Conservation (phyloP, 2,888 invertebrate genomes). For the Lasioglossum lativentre region DNA sequence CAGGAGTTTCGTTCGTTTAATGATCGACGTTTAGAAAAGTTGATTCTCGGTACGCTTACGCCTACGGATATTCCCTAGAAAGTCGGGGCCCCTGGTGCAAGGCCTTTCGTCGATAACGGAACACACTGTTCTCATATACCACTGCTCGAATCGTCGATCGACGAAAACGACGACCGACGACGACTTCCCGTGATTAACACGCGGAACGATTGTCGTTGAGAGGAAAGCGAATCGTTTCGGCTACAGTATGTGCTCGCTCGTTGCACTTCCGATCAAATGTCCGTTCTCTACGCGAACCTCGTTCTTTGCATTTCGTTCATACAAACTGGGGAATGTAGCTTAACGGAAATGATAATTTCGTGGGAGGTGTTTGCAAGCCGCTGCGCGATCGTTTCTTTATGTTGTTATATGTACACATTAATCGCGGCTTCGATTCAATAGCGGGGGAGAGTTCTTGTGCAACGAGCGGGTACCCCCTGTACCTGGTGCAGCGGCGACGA, state of each 20-base stretch:
- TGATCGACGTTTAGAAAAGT: constrained; percentile 45
- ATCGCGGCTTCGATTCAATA: background rate
- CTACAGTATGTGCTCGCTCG: background rate
- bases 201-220: constrained; percentile 33
- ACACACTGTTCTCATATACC: constrained; percentile 34
- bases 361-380: too few species aligned
- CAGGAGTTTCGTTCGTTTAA: constrained; percentile 18
- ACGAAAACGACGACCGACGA: constrained; percentile 4
- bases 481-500: background rate
- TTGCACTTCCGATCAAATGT: background rate
- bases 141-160: constrained; percentile 5
- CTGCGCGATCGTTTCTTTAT: background rate
- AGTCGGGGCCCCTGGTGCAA: constrained; percentile 16
- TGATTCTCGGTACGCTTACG: constrained; percentile 30
- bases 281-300: too few species aligned
- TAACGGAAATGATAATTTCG: too few species aligned
- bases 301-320: too few species aligned
- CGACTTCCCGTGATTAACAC: background rate
- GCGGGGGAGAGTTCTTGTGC: background rate
- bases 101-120: constrained; percentile 22
- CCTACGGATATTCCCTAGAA: constrained; percentile 35
- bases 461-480: background rate
- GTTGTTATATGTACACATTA: background rate
- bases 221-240: constrained; percentile 20
- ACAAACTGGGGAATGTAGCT: too few species aligned